Evolutionary conservation across 2,113 vertebrate species (phyloP), one percentile per base, ranked within the genome.

Genomic region (Halcyon senegalensis): DNA sequence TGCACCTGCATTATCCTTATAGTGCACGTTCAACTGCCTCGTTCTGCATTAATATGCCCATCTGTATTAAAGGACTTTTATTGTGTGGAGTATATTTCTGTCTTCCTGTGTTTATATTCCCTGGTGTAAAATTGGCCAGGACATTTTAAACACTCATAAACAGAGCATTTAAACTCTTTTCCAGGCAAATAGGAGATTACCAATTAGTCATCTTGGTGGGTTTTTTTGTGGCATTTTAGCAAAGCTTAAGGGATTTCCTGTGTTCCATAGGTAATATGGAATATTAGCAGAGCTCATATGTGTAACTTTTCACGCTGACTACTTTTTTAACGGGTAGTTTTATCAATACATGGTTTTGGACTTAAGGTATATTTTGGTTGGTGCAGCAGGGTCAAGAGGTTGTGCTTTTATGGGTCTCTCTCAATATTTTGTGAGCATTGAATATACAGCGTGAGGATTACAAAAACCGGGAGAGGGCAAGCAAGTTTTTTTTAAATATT

Each of bases 261-360:
- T 66, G 21, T 73, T 76, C 48, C 28, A 3, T 30, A 2, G 2
- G 11, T 37, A 6, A 18, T 13, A 7, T 0, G 4, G 12, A 43
- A 15, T 46, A 33, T 48, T 48, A n/a, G 4, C 31, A 72, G 31
- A 19, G 13, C 19, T 67, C 25, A 87, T 13, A 5, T 6, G 2
- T 72, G 44, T 43, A 6, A 20, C 24, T 85, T 64, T 79, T 93
- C 28, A 70, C 17, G 10, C 9, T 19, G 31, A 6, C 51, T 23
- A 79, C 70, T 73, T 30, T 35, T 75, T 51, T 33, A 7, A 2
- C 23, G 7, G 25, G 20, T 19, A 63, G 10, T 50, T 5, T 72
- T 30, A 23, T 3, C 43, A 37, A 28, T 81, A 7, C 7, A 7
- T 7, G 18, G 28, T 11, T 81, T 53, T 39, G 37, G 13, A 59